Base-by-base conservation (phyloP, 1,140 invertebrate genomes). In the Chironomus tepperi region DNA sequence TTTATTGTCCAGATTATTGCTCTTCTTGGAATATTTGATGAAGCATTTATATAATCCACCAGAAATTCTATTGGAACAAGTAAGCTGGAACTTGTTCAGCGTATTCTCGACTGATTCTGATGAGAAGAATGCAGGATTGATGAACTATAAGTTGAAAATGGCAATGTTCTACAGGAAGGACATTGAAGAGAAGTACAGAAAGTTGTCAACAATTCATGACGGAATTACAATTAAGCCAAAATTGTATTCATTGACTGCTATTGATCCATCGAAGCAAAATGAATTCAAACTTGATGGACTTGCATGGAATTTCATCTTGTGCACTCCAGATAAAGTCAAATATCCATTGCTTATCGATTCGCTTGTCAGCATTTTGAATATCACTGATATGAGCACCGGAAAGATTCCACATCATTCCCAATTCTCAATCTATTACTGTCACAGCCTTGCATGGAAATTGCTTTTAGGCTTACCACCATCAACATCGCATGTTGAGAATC, bases 1-100 rank as follows among this genome's bases (percentile, higher is more conserved):
- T 75, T 88, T 94, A 78, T 83, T 96, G 6, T 93, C 93, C 0
- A 86, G 96, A 67, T 82, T 98, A 42, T 84, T 98, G 19, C 85
- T 98, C 12, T 85, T 98, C n/a, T 88, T 98, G 75, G 96, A 98
- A 79, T 98, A 98, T 79, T 88, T 98, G 74, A 93, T 98, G 88
- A 93, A 94, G 81, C 93, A 97, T 85, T 84, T 98, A 18, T 98
- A 98, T 80, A 96, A 97, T 81, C 91, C 92, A 0, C 92, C 91
- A 1, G 85, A 90, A 5, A 86, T 86, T 42, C 83, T 94, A 72
- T 82, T 93, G 7, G 90, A 92, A 83, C 91, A 93, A 84, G 91
- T 93, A 82, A 80, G 81, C 21, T 82, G 81, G 81, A 82, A 81
- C 77, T 73, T 82, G 15, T 82, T 82, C 8, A 82, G 80, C 43